These are phyloP conservation scores for Hippoglossus stenolepis DNA, from an alignment of 2,113 vertebrate species.

Conservation along the genomic window DNA sequence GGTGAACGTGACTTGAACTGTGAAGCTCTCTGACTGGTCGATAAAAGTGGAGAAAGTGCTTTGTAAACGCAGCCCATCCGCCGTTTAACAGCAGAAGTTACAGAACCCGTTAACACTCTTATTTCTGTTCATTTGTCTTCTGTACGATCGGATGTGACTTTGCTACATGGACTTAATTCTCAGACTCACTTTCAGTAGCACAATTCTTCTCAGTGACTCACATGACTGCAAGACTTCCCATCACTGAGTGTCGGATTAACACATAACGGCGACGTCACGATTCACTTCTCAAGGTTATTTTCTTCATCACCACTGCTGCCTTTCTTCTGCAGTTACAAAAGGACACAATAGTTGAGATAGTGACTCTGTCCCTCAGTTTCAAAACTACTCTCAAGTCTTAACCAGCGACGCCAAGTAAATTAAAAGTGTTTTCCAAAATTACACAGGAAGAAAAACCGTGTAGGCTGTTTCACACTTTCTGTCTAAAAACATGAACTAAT, in stretches of 20 bases:
- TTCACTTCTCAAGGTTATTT: no score
- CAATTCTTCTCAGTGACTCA: neutral
- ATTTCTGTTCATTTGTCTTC: neutral
- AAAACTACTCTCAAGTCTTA: neutral
- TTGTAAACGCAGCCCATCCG: no score
- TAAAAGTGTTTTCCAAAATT: no score
- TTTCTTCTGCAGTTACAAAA: no score
- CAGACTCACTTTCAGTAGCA: slow-evolving; percentile 3
- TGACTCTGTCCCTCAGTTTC: neutral
- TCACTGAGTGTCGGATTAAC: neutral
- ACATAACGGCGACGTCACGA: neutral
- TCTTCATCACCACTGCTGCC: no score
- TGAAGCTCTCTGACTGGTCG: no score
- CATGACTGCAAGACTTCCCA: neutral
- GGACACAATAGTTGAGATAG: neutral
- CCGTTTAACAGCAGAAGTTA: neutral
- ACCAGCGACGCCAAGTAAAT: no score
- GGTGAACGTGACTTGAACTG: no score
- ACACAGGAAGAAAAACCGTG: neutral
- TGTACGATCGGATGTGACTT: slow-evolving; percentile 1
- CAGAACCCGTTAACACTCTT: neutral
- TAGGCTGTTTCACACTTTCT: neutral
- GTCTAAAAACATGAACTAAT: neutral
- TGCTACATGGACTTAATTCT: slow-evolving; percentile 2
- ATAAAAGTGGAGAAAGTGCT: no score